Evolutionary conservation across 2,113 vertebrate genomes (phyloP).

Genomic region (Cinclus mexicanus): DNA sequence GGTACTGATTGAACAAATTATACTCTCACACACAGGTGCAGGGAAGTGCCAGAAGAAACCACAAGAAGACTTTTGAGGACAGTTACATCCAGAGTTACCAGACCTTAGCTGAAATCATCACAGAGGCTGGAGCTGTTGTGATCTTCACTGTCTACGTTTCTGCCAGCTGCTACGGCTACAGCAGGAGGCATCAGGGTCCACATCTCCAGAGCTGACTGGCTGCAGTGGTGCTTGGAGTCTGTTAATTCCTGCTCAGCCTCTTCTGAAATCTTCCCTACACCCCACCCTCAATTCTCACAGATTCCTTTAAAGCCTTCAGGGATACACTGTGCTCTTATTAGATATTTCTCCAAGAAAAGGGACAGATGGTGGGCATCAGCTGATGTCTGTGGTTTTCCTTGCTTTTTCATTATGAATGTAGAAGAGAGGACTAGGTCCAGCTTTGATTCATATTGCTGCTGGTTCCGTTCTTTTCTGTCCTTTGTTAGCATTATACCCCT

Average conservation of each 20-base stretch:
- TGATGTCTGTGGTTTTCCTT: not conserved
- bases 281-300: not conserved
- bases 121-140: not conserved
- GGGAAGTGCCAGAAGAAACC: not conserved
- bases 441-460: not conserved
- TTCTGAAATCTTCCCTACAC: not conserved
- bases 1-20: not conserved
- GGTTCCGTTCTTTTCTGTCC: not conserved
- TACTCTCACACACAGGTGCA: not conserved
- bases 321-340: not conserved
- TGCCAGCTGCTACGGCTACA: not conserved
- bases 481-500: not conserved
- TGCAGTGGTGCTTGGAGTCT: not conserved
- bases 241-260: not conserved
- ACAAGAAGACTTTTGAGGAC: not conserved
- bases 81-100: not conserved
- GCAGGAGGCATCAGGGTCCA: not conserved
- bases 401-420: not conserved
- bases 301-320: not conserved
- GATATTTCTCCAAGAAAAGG: not conserved
- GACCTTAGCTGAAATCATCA: not conserved
- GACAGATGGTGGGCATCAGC: not conserved
- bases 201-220: not conserved
- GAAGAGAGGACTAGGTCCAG: not conserved
- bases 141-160: not conserved